Evolutionary conservation across 2,888 invertebrate genomes (phyloP).

Genomic region (Syrphus vitripennis): DNA sequence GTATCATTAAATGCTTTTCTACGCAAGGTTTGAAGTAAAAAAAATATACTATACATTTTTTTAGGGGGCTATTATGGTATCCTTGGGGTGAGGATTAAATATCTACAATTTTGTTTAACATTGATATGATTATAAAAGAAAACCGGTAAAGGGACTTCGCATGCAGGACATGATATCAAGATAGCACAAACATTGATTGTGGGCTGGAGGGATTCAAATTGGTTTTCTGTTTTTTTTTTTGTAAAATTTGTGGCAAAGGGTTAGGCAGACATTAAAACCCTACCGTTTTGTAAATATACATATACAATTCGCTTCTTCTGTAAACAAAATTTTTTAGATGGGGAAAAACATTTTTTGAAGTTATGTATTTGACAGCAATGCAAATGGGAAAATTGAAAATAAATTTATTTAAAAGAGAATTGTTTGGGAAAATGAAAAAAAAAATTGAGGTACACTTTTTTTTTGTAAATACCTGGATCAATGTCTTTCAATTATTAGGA

Average conservation of each 20-base stretch:
- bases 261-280: not conserved
- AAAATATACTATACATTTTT: not conserved
- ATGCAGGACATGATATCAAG: not conserved
- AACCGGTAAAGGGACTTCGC: not conserved
- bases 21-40: not conserved
- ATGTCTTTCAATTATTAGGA: not conserved
- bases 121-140: slow-evolving; percentile 7
- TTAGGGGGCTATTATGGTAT: not conserved
- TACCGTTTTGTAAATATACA: not conserved
- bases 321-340: not conserved
- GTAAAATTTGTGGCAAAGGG: not conserved
- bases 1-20: not conserved
- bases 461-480: not conserved
- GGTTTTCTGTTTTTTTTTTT: no score
- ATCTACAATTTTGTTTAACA: not conserved
- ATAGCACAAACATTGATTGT: not conserved
- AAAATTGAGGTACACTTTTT: not conserved
- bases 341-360: not conserved
- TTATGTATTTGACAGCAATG: not conserved
- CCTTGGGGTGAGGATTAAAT: not conserved
- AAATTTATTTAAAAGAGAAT: not conserved
- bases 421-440: not conserved
- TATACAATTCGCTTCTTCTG: not conserved
- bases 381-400: not conserved
- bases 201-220: not conserved